Percentiles rank a stretch among this genome's conserved stretches.
Evolutionary conservation across 2,113 vertebrate genomes (phyloP).

Genomic region (Colistium nudipinnis): DNA sequence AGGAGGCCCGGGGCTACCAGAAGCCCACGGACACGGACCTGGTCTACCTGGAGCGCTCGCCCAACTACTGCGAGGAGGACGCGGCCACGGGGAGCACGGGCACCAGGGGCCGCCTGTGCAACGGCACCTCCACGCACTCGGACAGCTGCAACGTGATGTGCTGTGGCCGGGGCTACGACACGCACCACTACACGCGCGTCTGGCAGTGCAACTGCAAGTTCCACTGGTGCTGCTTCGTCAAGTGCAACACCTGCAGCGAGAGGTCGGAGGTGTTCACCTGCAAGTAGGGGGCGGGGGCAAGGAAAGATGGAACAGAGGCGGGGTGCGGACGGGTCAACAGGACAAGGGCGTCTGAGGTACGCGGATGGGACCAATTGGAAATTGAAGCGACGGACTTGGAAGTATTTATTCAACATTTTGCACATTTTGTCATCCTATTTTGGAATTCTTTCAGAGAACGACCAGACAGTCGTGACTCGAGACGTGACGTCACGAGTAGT

Average conservation of each 20-base stretch:
- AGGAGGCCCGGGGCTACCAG: conserved; percentile 93
- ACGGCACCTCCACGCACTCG: conserved; percentile 88
- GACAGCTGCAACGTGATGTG: conserved; percentile 96
- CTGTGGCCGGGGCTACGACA: conserved; percentile 95
- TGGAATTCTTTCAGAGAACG: conserved; percentile 40
- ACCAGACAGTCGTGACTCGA: conserved; percentile 3
- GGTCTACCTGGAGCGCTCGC: conserved; percentile 96
- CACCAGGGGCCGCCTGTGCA: conserved; percentile 93
- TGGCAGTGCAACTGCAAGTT: conserved; percentile 99
- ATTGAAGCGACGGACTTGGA: conserved; percentile 68
- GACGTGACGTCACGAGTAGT: conserved; percentile 11
- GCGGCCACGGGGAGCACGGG: conserved; percentile 91
- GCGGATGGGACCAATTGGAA: conserved; percentile 37
- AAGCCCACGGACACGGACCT: conserved; percentile 96
- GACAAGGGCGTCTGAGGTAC: conserved; percentile 15
- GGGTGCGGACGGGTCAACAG: background rate
- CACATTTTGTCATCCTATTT: conserved; percentile 82
- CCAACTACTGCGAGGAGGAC: conserved; percentile 99
- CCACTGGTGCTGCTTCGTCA: conserved; percentile 98
- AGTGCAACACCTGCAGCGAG: conserved; percentile 97
- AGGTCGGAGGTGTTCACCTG: conserved; percentile 97
- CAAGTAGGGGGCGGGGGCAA: conserved; percentile 85
- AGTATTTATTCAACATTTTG: conserved; percentile 84
- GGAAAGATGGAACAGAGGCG: background rate
- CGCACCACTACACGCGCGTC: conserved; percentile 95